Percentiles rank a stretch among this genome's conserved stretches.
phyloP scores from a whole-genome alignment of 2,797 vertebrate genomes.

The Gobionotothen gibberifrons region DNA sequence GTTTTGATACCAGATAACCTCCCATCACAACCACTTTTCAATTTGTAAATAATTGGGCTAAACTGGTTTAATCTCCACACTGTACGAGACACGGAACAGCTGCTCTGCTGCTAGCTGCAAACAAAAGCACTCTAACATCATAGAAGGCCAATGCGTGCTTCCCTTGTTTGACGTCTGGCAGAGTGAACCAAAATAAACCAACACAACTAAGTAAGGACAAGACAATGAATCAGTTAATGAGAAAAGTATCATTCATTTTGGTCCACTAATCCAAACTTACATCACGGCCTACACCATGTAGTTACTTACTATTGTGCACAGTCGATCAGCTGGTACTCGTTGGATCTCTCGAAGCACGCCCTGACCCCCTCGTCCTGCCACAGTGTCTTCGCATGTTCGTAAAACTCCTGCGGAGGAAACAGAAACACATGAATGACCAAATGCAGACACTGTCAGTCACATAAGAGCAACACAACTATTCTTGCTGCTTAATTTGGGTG shows the following conservation, averaged over 20 bases:
- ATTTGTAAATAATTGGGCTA: neutral
- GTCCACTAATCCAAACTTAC: neutral
- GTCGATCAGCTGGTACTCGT: slow-evolving; percentile 98
- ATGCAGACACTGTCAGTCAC: neutral
- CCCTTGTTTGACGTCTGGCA: neutral
- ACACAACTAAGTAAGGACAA: neutral
- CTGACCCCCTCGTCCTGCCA: slow-evolving; percentile 97
- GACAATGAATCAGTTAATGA: neutral
- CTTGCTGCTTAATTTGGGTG: neutral
- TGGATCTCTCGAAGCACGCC: slow-evolving; percentile 96
- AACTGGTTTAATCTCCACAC: neutral
- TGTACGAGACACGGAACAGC: too few species aligned
- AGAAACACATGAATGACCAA: slow-evolving; percentile 6
- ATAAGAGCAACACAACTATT: neutral
- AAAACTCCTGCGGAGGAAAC: slow-evolving; percentile 89
- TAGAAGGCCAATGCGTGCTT: neutral
- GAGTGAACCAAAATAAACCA: neutral
- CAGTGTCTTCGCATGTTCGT: slow-evolving; percentile 94
- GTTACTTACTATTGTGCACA: slow-evolving; percentile 97
- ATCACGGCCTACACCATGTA: neutral
- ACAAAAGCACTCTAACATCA: neutral
- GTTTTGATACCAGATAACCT: neutral
- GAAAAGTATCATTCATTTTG: too few species aligned
- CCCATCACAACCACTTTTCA: neutral
- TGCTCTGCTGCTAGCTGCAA: too few species aligned